Evolutionary conservation across 2,113 vertebrate genomes (phyloP).

Genomic region (Xiphophorus couchianus): DNA sequence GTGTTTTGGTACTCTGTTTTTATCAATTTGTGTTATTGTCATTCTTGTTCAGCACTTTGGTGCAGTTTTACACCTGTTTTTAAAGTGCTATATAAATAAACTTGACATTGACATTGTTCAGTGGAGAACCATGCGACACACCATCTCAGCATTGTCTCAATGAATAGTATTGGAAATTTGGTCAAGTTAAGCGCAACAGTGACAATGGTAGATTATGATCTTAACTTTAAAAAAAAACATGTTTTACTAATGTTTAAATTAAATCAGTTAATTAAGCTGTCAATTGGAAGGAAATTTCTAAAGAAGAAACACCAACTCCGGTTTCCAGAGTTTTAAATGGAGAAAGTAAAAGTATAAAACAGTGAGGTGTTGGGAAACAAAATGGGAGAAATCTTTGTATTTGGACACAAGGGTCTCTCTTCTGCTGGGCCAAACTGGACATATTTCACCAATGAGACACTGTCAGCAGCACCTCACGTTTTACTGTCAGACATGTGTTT

Average conservation of each 20-base stretch:
- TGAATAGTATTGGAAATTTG: too few relatives aligned
- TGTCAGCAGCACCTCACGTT: constrained; percentile 23
- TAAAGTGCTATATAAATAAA: too few relatives aligned
- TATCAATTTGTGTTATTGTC: too few relatives aligned
- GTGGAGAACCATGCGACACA: background rate
- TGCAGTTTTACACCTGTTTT: too few relatives aligned
- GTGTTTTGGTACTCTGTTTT: too few relatives aligned
- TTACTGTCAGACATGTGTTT: constrained; percentile 19
- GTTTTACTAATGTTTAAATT: too few relatives aligned
- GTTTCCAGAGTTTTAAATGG: constrained; percentile 15
- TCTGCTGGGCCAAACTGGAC: constrained; percentile 11
- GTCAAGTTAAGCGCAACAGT: too few relatives aligned
- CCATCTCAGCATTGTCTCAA: background rate
- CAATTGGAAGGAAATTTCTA: constrained; percentile 27
- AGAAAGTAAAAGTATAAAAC: constrained; percentile 35
- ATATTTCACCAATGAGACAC: constrained; percentile 58
- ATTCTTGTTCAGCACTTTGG: too few relatives aligned
- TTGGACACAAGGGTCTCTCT: constrained; percentile 35
- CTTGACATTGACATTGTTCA: background rate
- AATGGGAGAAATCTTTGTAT: constrained; percentile 12
- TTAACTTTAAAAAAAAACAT: too few relatives aligned
- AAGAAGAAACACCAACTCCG: constrained; percentile 14
- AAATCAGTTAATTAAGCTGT: background rate
- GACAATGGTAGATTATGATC: too few relatives aligned
- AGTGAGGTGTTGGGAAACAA: constrained; percentile 24